Conservation (phyloP, 2,113 vertebrate species). For the Jaculus jaculus region DNA sequence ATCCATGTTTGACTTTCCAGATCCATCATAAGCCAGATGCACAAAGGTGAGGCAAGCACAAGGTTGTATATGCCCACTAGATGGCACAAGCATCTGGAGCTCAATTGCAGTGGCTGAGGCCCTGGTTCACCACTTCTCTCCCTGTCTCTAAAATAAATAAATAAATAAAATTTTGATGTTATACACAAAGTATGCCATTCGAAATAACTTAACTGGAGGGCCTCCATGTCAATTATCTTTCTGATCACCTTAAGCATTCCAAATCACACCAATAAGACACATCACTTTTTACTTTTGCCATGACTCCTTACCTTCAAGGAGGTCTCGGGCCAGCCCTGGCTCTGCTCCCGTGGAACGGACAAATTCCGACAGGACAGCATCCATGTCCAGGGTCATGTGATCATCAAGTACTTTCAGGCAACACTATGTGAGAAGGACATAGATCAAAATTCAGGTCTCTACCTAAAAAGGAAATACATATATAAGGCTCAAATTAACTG, state of each 20-base stretch:
- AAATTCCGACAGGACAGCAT: conserved; percentile 97
- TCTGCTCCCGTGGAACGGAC: conserved; percentile 99
- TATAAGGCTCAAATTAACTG: neutral
- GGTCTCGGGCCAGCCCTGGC: conserved; percentile 95
- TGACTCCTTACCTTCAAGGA: conserved; percentile 91
- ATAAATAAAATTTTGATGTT: no score
- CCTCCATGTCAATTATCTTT: neutral
- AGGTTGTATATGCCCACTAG: no score
- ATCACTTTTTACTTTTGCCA: neutral
- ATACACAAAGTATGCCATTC: no score
- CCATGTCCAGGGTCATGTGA: conserved; percentile 96
- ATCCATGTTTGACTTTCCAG: no score
- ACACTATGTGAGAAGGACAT: conserved; percentile 56
- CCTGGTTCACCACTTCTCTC: no score
- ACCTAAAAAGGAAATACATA: conserved; percentile 60
- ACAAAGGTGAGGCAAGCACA: no score
- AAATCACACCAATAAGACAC: conserved; percentile 19
- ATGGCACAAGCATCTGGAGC: no score
- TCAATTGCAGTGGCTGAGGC: no score
- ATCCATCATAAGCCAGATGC: no score
- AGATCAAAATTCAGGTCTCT: conserved; percentile 66
- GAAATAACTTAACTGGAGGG: conserved; percentile 29
- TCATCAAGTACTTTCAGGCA: conserved; percentile 86
- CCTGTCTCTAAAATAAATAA: no score
- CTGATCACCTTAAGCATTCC: conserved; percentile 12